Evolutionary conservation across 2,888 invertebrate genomes (phyloP).

Genomic region (Euproctis similis): DNA sequence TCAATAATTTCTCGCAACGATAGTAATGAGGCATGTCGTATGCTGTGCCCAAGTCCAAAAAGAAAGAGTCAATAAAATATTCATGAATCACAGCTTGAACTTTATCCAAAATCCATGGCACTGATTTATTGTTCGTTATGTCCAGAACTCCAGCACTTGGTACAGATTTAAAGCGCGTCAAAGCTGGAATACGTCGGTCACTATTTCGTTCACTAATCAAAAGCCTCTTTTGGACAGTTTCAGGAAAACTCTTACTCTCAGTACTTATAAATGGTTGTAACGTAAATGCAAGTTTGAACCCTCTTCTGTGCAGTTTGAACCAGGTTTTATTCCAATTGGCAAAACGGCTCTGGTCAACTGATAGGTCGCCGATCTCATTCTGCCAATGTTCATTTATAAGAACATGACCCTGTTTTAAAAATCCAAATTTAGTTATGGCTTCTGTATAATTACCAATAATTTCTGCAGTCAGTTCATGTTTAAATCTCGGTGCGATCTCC

Average conservation of each 20-base stretch:
- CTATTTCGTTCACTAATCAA: slow-evolving; percentile 87
- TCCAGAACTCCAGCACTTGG: slow-evolving; percentile 90
- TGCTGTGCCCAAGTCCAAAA: slow-evolving; percentile 87
- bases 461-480: slow-evolving; percentile 79
- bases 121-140: slow-evolving; percentile 86
- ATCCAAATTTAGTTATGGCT: slow-evolving; percentile 85
- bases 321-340: slow-evolving; percentile 85
- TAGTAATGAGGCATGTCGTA: slow-evolving; percentile 92
- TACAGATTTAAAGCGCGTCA: slow-evolving; percentile 87
- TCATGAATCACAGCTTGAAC: slow-evolving; percentile 81
- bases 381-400: slow-evolving; percentile 90
- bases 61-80: slow-evolving; percentile 90
- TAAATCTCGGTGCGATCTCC: slow-evolving; percentile 85
- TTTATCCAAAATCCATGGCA: slow-evolving; percentile 86
- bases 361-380: slow-evolving; percentile 88
- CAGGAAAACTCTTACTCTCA: slow-evolving; percentile 87
- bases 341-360: slow-evolving; percentile 86
- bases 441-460: slow-evolving; percentile 89
- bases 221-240: slow-evolving; percentile 84
- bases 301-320: slow-evolving; percentile 86
- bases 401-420: slow-evolving; percentile 86
- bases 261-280: slow-evolving; percentile 93
- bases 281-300: slow-evolving; percentile 91
- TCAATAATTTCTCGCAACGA: slow-evolving; percentile 81
- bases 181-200: slow-evolving; percentile 86